Evolutionary conservation across 2,888 invertebrate genomes (phyloP), one percentile per base, ranked within the genome.

Genomic region (Sinelater perroti): DNA sequence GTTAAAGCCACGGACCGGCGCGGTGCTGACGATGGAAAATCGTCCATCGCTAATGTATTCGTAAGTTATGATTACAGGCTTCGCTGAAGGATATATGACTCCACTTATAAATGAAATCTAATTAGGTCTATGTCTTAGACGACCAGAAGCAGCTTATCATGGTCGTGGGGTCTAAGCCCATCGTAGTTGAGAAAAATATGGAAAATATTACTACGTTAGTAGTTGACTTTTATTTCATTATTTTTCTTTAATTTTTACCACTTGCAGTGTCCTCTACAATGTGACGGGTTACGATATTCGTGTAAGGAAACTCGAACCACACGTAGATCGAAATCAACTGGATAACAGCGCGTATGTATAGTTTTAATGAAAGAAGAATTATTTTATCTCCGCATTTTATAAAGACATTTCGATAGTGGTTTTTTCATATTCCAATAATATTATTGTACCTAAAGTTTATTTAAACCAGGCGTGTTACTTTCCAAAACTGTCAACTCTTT

Each of bases 41-140:
- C 92, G 5, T 87, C 91, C 40, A 92, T 93, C 63, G 89, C 90
- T 45, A 93, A 92, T 74, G 91, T 93, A 56, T 91, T 93, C 75
- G 93, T 91, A 75, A 86, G 88, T 85, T n/a, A n/a, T n/a, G 51
- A 55, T 24, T 17, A 8, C 26, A 33, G 13, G 5, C 5, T n/a
- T 40, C 40, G 6, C 14, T 16, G 14, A 40, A 40, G n/a, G n/a
- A n/a, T n/a, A n/a, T n/a, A n/a, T n/a, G n/a, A n/a, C n/a, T n/a
- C n/a, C n/a, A n/a, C n/a, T n/a, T n/a, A n/a, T n/a, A n/a, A n/a
- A n/a, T n/a, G n/a, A n/a, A n/a, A n/a, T n/a, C n/a, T n/a, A n/a
- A n/a, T 20, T 66, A 90, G 90, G 88, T 93, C 0, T 93, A 93
- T 73, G 87, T 93, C 1, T 78, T 93, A 45, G 91, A 93, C 63